A percentile compares a stretch with the other conserved stretches of the same genome.
Conservation (phyloP, 2,797 vertebrate species). For the Lagorchestes hirsutus region DNA sequence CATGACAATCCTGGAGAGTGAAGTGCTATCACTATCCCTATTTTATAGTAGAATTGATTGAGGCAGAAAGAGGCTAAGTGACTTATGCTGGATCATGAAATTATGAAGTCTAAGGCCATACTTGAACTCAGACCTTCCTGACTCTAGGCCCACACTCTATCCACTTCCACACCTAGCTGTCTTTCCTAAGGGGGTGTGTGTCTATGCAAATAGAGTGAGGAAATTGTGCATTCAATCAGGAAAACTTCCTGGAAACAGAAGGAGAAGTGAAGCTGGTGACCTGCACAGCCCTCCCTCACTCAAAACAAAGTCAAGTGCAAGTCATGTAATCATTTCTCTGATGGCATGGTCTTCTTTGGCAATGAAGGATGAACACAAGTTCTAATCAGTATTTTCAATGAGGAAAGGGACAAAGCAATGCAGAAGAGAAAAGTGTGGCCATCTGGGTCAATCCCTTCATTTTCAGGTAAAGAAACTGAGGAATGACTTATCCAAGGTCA, state of each 20-base stretch:
- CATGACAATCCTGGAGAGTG: neutral
- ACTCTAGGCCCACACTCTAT: neutral
- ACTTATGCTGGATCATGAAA: neutral
- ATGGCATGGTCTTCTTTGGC: too few species aligned
- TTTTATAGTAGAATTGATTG: neutral
- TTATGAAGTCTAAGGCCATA: neutral
- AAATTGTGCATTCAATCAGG: neutral
- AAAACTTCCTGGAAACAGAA: neutral
- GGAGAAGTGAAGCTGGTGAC: too few species aligned
- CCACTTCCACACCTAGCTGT: neutral
- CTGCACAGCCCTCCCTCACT: too few species aligned
- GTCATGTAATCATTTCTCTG: too few species aligned
- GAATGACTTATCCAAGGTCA: accelerated
- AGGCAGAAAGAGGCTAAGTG: neutral
- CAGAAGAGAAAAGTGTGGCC: neutral
- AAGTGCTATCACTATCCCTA: neutral
- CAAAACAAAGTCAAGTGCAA: too few species aligned
- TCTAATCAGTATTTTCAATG: neutral
- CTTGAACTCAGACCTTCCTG: neutral
- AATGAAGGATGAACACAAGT: neutral
- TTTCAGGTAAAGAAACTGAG: neutral
- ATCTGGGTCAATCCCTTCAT: neutral
- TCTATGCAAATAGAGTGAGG: neutral
- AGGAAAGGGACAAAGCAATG: neutral
- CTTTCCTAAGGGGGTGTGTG: neutral